These are phyloP conservation scores for Aphyosemion australe DNA, from an alignment of 2,113 vertebrate genomes.

Conservation along the genomic window DNA sequence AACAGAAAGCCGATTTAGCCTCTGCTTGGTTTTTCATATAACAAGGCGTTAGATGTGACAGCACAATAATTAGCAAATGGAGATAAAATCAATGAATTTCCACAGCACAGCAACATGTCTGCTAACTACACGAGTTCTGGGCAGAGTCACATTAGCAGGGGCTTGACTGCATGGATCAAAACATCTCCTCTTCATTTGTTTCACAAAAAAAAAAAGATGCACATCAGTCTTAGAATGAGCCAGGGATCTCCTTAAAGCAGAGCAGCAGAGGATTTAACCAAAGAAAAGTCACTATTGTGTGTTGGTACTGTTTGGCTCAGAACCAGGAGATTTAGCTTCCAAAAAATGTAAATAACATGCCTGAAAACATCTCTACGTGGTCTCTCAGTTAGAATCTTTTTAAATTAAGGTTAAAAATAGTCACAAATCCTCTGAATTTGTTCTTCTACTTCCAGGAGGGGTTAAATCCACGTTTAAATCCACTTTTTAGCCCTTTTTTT, in stretches of 20 bases:
- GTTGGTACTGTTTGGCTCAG: conserved; percentile 23
- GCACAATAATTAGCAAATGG: conserved; percentile 66
- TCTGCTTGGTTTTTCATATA: conserved; percentile 33
- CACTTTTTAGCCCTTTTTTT: conserved; percentile 62
- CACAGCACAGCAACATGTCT: conserved; percentile 51
- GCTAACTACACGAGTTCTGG: not conserved
- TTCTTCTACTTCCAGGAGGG: conserved; percentile 24
- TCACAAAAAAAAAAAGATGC: conserved; percentile 4
- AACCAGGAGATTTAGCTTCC: conserved; percentile 35
- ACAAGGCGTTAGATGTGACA: conserved; percentile 69
- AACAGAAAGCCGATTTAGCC: conserved; percentile 47
- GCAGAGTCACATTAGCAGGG: not conserved
- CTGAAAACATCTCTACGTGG: not conserved
- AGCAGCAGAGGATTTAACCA: conserved; percentile 8
- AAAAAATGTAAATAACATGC: conserved; percentile 24
- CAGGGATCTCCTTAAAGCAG: conserved; percentile 14
- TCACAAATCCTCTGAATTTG: conserved; percentile 12
- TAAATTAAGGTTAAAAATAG: conserved; percentile 9
- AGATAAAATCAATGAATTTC: conserved; percentile 57
- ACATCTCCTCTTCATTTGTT: not conserved
- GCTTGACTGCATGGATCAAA: not conserved
- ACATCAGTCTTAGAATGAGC: conserved; percentile 15
- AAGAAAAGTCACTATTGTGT: not conserved
- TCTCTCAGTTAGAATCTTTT: not conserved
- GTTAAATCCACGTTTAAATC: conserved; percentile 51